Base-by-base conservation (phyloP, 2,797 vertebrate species). In the Gambelia wislizenii region DNA sequence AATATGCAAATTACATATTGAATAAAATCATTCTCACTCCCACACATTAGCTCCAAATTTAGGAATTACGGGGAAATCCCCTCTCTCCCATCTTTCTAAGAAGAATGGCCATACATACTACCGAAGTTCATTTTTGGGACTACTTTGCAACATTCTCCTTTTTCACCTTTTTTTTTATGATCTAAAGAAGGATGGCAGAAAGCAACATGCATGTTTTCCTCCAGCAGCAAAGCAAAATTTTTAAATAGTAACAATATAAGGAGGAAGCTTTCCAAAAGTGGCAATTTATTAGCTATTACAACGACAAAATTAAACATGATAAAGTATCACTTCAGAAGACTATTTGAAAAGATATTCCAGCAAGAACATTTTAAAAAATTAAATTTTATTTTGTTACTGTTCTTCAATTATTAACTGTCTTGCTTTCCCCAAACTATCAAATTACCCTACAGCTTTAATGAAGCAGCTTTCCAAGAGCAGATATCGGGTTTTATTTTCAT, bases 351-450 rank as follows among this genome's bases (percentile, higher is more conserved):
- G 36, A 6, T 82, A 82, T 52, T 59, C 85, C 77, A 64, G 13
- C 87, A 88, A 54, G 61, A 90, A 82, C 30, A 33, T 94, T n/a
- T n/a, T 83, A 93, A 91, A 87, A 6, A 90, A 83, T 20, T 7
- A n/a, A n/a, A n/a, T 67, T 59, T 49, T 6, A 1, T 49, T 92
- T 94, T 92, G 83, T 89, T 87, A 69, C 16, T 77, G 47, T 69
- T 90, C 54, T 87, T 92, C 59, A 87, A 91, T 94, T 95, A 93
- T 93, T 93, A 91, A 89, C 33, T 74, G 78, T 0, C 82, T 64
- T 79, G 81, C 76, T 89, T 94, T 94, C 91, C 86, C 80, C 79
- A 93, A 92, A 86, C 36, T 30, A 92, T 89, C 90, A 83, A 88
- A 89, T 89, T 82, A 91, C 44, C 44, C 14, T 83, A 72, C 89